A percentile compares a stretch with the other conserved stretches of the same genome.
Evolutionary conservation across 2,797 vertebrate genomes (phyloP).

Genomic region (Pseudopleuronectes americanus): DNA sequence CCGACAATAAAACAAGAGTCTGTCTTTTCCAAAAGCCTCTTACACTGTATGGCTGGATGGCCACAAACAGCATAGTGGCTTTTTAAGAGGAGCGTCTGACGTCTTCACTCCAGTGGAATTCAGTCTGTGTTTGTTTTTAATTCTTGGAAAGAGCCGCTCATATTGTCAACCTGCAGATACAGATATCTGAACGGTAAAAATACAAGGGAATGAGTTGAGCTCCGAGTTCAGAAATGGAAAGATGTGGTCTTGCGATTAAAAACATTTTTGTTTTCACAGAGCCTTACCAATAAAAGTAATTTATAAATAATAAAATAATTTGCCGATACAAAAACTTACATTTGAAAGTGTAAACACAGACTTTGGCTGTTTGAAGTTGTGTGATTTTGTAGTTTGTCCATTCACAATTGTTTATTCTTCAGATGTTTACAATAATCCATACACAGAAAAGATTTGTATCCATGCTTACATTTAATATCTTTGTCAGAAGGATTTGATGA

Average conservation of each 20-base stretch:
- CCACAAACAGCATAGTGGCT: constrained; percentile 42
- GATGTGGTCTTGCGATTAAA: background rate
- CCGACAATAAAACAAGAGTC: constrained; percentile 37
- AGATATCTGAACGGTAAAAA: constrained; percentile 8
- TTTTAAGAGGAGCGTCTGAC: constrained; percentile 46
- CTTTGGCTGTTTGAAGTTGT: no score
- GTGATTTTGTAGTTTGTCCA: no score
- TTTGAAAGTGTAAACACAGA: no score
- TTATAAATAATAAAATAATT: no score
- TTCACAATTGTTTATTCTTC: no score
- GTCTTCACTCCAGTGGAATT: constrained; percentile 3
- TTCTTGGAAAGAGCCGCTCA: constrained; percentile 8
- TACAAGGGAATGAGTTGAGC: background rate
- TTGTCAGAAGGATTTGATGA: no score
- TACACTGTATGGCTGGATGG: constrained; percentile 27
- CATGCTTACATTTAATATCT: no score
- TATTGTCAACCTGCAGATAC: background rate
- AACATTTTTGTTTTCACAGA: background rate
- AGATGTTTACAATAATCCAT: no score
- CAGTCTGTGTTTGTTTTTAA: background rate
- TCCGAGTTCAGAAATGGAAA: background rate
- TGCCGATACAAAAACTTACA: no score
- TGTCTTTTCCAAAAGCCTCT: constrained; percentile 37
- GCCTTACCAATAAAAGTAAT: background rate
- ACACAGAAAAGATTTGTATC: no score